A percentile compares a stretch with the other conserved stretches of the same genome.
These are phyloP conservation scores for Epirrhoe tristata DNA, from an alignment of 2,888 invertebrate species.

Conservation along the genomic window DNA sequence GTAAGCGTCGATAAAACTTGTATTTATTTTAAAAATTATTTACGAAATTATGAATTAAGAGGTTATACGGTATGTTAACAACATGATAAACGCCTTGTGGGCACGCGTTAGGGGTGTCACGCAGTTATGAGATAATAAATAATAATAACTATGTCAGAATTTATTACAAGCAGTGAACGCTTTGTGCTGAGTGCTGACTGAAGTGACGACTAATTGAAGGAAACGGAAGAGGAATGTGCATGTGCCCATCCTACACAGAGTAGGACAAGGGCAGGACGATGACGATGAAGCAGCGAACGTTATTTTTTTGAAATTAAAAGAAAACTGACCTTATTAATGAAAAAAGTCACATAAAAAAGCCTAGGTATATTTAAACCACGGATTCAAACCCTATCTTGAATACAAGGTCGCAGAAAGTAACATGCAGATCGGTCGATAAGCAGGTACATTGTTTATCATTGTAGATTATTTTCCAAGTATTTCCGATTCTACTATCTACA, in stretches of 20 bases:
- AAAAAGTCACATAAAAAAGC: too few species aligned
- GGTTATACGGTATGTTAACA: constrained; percentile 53
- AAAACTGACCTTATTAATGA: too few species aligned
- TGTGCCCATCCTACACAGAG: too few species aligned
- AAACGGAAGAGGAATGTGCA: too few species aligned
- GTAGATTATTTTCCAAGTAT: constrained; percentile 5
- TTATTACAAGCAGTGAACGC: not conserved
- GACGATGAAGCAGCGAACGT: too few species aligned
- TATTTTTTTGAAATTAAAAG: too few species aligned
- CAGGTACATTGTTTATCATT: constrained; percentile 11
- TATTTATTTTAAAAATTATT: constrained; percentile 48
- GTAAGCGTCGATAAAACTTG: constrained; percentile 33
- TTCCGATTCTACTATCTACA: not conserved
- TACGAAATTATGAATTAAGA: constrained; percentile 63
- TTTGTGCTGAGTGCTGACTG: too few species aligned
- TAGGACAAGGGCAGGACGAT: too few species aligned
- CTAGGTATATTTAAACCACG: not conserved
- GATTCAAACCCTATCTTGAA: constrained; percentile 9
- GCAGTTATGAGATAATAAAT: not conserved
- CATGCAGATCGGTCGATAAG: constrained; percentile 17
- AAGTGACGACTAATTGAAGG: too few species aligned
- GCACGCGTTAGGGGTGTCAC: constrained; percentile 53
- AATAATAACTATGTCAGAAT: not conserved
- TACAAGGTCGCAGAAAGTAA: constrained; percentile 26
- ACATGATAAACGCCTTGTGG: constrained; percentile 55